A percentile compares a stretch with the other conserved stretches of the same genome.
These are phyloP conservation scores for Thunnus maccoyii DNA, from an alignment of 2,113 vertebrate species.

Conservation along the genomic window DNA sequence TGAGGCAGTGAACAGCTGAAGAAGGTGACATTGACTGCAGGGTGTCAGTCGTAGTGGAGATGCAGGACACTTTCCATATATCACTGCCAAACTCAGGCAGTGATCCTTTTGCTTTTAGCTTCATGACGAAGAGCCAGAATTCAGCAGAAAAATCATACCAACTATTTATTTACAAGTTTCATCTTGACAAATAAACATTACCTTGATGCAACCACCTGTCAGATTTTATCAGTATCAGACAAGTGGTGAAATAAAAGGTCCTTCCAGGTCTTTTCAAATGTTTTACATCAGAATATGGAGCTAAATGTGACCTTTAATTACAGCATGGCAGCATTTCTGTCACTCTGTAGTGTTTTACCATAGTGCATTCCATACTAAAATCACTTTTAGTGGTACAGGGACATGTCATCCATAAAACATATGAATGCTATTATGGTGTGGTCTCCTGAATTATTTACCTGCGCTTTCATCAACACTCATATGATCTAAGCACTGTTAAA, in stretches of 20 bases:
- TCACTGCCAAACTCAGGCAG: neutral
- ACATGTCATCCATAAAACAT: neutral
- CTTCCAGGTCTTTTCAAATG: neutral
- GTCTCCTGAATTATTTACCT: neutral
- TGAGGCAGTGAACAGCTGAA: slow-evolving; percentile 4
- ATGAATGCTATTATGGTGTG: neutral
- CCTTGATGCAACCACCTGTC: no score
- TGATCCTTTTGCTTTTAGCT: neutral
- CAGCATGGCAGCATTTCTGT: neutral
- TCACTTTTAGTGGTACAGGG: no score
- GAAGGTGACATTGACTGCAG: slow-evolving; percentile 35
- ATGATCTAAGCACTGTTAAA: no score
- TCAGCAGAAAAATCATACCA: no score
- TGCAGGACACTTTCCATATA: neutral
- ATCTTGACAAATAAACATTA: no score
- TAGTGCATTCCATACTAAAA: no score
- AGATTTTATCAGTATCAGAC: no score
- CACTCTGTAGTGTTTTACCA: no score
- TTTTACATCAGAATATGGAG: neutral
- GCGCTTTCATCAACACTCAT: neutral
- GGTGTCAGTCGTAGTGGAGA: neutral
- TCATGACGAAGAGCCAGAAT: no score
- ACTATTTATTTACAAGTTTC: no score
- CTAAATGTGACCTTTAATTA: neutral
- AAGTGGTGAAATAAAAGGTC: no score